Percentiles rank a stretch among this genome's conserved stretches.
Evolutionary conservation across 2,888 invertebrate species (phyloP).

Genomic region (Leptinotarsa tumamoca): DNA sequence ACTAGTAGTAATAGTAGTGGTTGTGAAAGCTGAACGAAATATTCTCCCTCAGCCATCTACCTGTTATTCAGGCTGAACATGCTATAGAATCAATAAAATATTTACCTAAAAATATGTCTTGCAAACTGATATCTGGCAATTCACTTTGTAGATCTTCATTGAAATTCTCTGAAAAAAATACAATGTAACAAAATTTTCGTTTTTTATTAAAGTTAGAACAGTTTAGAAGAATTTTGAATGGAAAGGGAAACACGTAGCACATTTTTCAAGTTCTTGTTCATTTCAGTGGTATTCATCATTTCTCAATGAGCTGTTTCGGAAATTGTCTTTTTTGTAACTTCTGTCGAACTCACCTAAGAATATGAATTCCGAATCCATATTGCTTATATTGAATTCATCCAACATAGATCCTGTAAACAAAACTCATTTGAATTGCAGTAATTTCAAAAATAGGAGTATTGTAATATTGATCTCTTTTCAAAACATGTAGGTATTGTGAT

Average conservation of each 20-base stretch:
- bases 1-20: no score
- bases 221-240: no score
- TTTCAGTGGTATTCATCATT: no score
- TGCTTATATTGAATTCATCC: conserved; percentile 35
- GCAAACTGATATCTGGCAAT: conserved; percentile 40
- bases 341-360: conserved; percentile 33
- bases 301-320: no score
- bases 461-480: no score
- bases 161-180: conserved; percentile 38
- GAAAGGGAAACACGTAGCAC: no score
- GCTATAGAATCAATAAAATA: not conserved
- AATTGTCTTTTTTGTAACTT: not conserved
- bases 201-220: no score
- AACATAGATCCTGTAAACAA: conserved; percentile 17
- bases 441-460: not conserved
- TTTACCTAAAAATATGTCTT: conserved; percentile 41
- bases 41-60: no score
- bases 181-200: not conserved
- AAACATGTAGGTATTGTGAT: not conserved
- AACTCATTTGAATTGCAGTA: no score
- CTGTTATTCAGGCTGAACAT: no score
- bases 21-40: no score
- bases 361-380: conserved; percentile 39
- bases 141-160: conserved; percentile 38
- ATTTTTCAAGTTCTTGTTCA: no score